Evolutionary conservation across 1,140 invertebrate species (phyloP), one percentile per base, ranked within the genome.

Genomic region (Eriosoma lanigerum): DNA sequence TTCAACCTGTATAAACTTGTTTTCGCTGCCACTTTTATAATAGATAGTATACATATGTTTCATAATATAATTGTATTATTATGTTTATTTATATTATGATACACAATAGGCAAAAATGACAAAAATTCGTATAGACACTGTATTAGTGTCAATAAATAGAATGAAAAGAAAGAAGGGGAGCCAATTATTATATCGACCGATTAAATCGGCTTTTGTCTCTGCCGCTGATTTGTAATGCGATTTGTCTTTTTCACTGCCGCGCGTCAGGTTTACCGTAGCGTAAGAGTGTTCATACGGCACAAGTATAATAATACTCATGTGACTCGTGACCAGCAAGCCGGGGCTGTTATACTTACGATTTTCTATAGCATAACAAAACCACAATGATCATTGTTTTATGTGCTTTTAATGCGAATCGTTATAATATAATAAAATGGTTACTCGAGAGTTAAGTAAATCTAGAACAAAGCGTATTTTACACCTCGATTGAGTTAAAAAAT

Each of bases 191-290:
- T 38, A 64, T 38, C 32, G 32, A 21, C 62, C 19, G 62, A 64
- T 38, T 64, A 64, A 64, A 64, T 64, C 62, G 3, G 62, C 62
- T 64, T 64, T 64, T 64, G 62, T 64, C 19, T 38, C 32, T 32
- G 60, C 60, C 58, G 29, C 62, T n/a, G 62, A 64, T 64, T 64
- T 64, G 62, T 64, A 64, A 64, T 64, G 62, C 62, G 62, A 64
- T 64, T 64, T 64, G 62, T 64, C 60, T 26, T 62, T 38, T n/a
- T n/a, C 15, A 6, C 26, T 24, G 58, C 13, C 56, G n/a, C 3
- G 58, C 58, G 60, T 13, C 32, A 19, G 62, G 29, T 21, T 44
- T 13, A 64, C 32, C 32, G 62, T 64, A 64, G n/a, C 17, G 32
- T 38, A 38, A 4, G 32, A 38, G 62, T 64, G 60, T 62, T 38